Evolutionary conservation across 2,113 vertebrate genomes (phyloP), one percentile per base, ranked within the genome.

Genomic region (Charadrius vociferus): DNA sequence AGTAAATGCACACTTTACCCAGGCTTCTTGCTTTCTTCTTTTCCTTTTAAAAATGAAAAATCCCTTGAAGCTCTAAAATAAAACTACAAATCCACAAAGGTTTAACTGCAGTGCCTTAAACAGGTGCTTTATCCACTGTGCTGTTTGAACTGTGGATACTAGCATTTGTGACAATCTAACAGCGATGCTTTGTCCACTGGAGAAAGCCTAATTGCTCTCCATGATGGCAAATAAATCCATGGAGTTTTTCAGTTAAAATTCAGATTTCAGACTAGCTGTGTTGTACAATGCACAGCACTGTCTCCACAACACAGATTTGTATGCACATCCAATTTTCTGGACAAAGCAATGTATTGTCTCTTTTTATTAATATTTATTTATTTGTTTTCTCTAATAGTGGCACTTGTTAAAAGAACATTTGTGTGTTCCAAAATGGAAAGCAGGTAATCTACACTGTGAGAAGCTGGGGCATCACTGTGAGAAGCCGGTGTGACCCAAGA

Each of bases 171-270:
- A 82, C 73, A 88, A 80, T 82, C 41, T 73, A 70, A 74, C 67
- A 66, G 86, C 0, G 0, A 34, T 43, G 92, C 53, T 98, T 96
- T 94, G 94, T 96, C 86, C 96, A 68, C 94, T 83, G 81, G 78
- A 97, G 96, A 96, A 97, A 97, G 88, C 82, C 96, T 94, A 97
- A 96, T 97, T 97, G 90, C 97, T 95, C 85, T 89, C 87, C 81
- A 71, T 71, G 96, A 91, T 19, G 30, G 81, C 59, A 96, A 95
- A 98, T 86, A 98, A 96, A 95, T 92, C 93, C 32, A 12, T 87
- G 55, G 86, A 83, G 91, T 86, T 88, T 97, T 97, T 94, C 52
- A 88, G 95, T 94, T 91, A 96, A 98, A 96, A 94, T 94, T 91
- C 10, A 41, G 88, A 86, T 96, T 81, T 97, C 75, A 94, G 95